phyloP scores from a whole-genome alignment of 2,113 vertebrate species.

The Rhea americana region DNA sequence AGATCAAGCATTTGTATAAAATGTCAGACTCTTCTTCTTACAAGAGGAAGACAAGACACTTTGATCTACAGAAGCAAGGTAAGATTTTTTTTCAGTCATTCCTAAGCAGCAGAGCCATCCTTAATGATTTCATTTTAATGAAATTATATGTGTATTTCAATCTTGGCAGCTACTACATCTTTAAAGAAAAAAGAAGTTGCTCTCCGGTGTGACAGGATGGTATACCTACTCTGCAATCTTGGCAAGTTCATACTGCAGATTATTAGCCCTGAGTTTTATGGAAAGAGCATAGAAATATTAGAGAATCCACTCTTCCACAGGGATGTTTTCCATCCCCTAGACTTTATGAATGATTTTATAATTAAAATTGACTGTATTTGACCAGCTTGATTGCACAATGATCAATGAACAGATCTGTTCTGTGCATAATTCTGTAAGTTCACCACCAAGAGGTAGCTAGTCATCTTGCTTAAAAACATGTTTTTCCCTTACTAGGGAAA shows the following conservation, averaged over 20 bases:
- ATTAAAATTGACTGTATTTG: not conserved
- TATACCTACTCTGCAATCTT: not conserved
- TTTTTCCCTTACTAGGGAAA: not conserved
- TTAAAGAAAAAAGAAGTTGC: not conserved
- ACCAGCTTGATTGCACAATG: not conserved
- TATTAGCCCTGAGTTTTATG: not conserved
- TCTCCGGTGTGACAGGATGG: not conserved
- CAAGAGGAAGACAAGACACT: not conserved
- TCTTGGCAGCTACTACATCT: not conserved
- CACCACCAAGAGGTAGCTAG: not conserved
- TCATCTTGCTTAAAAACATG: not conserved
- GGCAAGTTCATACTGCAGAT: not conserved
- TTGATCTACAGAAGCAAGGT: conserved; percentile 5
- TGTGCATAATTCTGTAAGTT: not conserved
- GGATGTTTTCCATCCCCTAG: not conserved
- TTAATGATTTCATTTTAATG: not conserved
- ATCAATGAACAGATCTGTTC: not conserved
- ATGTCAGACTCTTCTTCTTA: not conserved
- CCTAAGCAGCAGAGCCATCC: not conserved
- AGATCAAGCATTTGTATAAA: not conserved
- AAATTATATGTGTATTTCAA: not conserved
- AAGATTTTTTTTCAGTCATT: not conserved
- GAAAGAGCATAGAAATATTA: not conserved
- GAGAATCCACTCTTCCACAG: not conserved
- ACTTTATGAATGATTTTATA: not conserved